These are phyloP conservation scores for Tetramorium bicarinatum DNA, from an alignment of 2,888 invertebrate genomes.

Conservation along the genomic window DNA sequence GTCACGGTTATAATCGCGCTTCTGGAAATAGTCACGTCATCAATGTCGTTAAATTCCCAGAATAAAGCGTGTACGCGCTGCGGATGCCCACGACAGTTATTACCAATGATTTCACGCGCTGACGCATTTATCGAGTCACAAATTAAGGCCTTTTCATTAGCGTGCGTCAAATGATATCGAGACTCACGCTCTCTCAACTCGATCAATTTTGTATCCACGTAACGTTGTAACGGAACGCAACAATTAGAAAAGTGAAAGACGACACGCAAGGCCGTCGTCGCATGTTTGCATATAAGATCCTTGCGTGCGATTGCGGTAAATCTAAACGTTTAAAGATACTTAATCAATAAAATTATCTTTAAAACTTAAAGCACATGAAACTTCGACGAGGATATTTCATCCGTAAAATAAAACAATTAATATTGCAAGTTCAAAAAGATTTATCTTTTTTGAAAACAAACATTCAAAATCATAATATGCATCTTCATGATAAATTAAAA, in stretches of 20 bases:
- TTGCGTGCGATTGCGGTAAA: constrained; percentile 18
- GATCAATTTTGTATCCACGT: constrained; percentile 3
- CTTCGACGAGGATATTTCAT: background rate
- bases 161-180: background rate
- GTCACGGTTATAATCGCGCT: constrained; percentile 24
- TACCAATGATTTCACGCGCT: constrained; percentile 17
- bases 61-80: background rate
- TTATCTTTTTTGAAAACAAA: background rate
- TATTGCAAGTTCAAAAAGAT: background rate
- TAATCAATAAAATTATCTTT: background rate
- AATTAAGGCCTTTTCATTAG: constrained; percentile 34
- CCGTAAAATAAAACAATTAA: background rate
- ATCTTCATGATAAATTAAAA: constrained; percentile 18
- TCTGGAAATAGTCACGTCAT: constrained; percentile 47
- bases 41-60: constrained; percentile 8
- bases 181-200: background rate
- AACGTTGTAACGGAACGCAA: background rate
- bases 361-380: background rate
- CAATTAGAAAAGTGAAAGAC: constrained; percentile 45
- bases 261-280: constrained; percentile 32
- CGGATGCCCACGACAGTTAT: background rate
- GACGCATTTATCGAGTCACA: constrained; percentile 42
- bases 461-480: background rate
- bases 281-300: constrained; percentile 28
- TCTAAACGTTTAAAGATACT: constrained; percentile 18